Conservation (phyloP, 2,888 invertebrate species). For the Agriopis leucophaearia region DNA sequence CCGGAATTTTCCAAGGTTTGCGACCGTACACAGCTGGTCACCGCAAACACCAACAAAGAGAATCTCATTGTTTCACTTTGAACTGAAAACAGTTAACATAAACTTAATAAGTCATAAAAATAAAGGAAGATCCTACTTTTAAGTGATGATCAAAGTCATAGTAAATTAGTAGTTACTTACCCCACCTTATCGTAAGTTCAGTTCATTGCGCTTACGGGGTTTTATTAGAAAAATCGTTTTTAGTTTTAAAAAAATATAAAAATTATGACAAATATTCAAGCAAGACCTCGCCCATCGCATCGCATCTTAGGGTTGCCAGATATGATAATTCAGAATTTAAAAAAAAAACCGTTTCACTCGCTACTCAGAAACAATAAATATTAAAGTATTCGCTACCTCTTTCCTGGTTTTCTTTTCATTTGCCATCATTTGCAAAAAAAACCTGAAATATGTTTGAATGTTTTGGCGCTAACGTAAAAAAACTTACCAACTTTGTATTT, state of each 20-base stretch:
- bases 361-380: no score
- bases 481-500: no score
- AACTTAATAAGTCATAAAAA: background rate
- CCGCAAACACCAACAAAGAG: slow-evolving; percentile 64
- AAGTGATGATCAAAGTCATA: background rate
- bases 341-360: no score
- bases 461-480: no score
- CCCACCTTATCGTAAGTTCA: slow-evolving; percentile 39
- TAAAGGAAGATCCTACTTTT: background rate
- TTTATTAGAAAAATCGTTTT: slow-evolving; percentile 51
- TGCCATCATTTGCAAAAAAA: no score
- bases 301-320: no score
- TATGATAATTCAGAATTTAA: no score
- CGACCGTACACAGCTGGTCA: slow-evolving; percentile 65
- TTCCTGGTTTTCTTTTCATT: no score
- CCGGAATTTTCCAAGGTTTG: slow-evolving; percentile 67
- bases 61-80: slow-evolving; percentile 64
- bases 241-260: slow-evolving; percentile 56
- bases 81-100: slow-evolving; percentile 46
- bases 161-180: background rate
- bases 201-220: slow-evolving; percentile 34
- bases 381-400: no score
- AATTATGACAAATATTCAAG: slow-evolving; percentile 54
- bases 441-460: no score
- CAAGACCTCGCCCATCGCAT: slow-evolving; percentile 58